Evolutionary conservation across 2,797 vertebrate species (phyloP), one percentile per base, ranked within the genome.

Genomic region (Phataginus tricuspis): DNA sequence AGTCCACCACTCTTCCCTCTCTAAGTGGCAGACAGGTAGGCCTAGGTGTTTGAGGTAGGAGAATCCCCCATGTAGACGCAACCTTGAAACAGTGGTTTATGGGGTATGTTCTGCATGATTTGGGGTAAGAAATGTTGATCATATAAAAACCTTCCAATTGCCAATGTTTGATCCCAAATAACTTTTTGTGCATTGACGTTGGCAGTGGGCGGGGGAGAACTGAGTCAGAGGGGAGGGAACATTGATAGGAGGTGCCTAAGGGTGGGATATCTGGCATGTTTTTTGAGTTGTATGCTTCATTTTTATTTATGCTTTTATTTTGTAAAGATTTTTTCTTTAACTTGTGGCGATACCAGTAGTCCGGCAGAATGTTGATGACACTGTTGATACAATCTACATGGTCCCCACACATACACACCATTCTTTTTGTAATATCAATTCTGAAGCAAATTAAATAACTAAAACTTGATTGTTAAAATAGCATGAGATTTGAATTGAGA

Each of bases 21-120:
- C 97, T 98, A 96, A 98, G 98, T 98, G 98, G 98, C 98, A 98
- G 98, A 98, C 98, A 98, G 98, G 98, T 98, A 98, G 98, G 98
- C 98, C 98, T 98, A 98, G 98, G 96, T 92, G 97, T 90, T 14
- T 71, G 98, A 94, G 97, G 95, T 86, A 96, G 96, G 87, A 96
- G 94, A 90, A 93, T 57, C 78, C 72, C 96, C 92, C 84, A 37
- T 61, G 37, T 96, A 97, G 86, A 97, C 59, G 84, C 94, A 96
- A 88, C 86, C 92, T 95, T 96, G 94, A 77, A 96, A 95, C 95
- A 95, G 93, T 96, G 94, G 66, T 95, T 96, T 92, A 93, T 94
- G 98, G 98, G 97, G 96, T 97, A 93, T 96, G 96, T 97, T 94
- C 94, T 98, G 97, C 98, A 98, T 98, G 98, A 95, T 37, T 63